These are phyloP conservation scores for Nematostella vectensis DNA, from an alignment of 92 coral and sea anemone genomes.

Conservation along the genomic window DNA sequence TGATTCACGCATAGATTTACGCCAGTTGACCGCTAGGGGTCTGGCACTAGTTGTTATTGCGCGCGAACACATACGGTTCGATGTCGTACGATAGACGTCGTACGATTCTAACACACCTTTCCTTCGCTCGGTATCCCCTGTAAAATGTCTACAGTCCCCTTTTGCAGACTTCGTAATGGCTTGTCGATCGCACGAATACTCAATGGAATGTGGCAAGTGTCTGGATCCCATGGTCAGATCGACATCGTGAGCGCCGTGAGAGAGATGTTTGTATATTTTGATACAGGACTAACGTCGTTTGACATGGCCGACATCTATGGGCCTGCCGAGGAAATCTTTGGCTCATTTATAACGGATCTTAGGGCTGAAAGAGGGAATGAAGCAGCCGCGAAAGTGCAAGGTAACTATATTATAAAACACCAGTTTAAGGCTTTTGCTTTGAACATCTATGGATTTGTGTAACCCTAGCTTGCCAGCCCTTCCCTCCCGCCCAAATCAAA, in stretches of 20 bases:
- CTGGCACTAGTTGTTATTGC: no score
- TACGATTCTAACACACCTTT: no score
- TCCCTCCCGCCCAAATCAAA: neutral
- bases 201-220: constrained; percentile 92
- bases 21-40: no score
- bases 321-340: constrained; percentile 82
- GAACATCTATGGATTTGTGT: neutral
- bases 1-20: no score
- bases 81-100: no score
- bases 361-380: constrained; percentile 48
- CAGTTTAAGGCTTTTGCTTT: neutral
- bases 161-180: constrained; percentile 56
- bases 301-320: constrained; percentile 92
- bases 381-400: constrained; percentile 50
- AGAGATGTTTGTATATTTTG: constrained; percentile 62
- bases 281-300: constrained; percentile 67
- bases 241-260: constrained; percentile 45
- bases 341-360: constrained; percentile 45
- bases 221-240: constrained; percentile 73
- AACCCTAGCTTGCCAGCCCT: neutral
- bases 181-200: constrained; percentile 60
- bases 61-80: no score
- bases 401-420: constrained; percentile 16
- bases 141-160: constrained; percentile 42
- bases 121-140: no score